phyloP scores from a whole-genome alignment of 2,888 invertebrate species.

The Xiphydria camelus region DNA sequence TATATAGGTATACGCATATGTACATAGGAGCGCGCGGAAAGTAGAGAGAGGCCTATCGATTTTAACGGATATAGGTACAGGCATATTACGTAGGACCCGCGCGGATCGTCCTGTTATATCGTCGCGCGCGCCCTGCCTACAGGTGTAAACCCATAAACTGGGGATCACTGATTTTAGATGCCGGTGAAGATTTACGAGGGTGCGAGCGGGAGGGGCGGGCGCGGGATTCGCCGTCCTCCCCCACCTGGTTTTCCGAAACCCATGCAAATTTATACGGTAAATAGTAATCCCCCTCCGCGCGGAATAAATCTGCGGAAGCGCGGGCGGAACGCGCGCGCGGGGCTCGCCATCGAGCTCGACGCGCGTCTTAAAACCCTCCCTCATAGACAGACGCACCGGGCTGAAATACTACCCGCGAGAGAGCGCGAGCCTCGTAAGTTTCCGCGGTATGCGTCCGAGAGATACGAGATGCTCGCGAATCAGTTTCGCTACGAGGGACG shows the following conservation, averaged over 20 bases:
- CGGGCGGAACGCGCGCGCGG: slow-evolving; percentile 11
- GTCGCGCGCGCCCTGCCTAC: slow-evolving; percentile 8
- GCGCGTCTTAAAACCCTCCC: slow-evolving; percentile 28
- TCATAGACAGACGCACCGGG: slow-evolving; percentile 20
- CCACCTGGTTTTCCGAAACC: slow-evolving; percentile 13
- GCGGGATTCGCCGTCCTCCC: slow-evolving; percentile 15
- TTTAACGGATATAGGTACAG: too few species aligned
- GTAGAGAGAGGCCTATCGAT: too few species aligned
- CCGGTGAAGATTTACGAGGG: slow-evolving; percentile 41
- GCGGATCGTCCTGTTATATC: too few species aligned
- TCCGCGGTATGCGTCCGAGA: too few species aligned
- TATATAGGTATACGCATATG: too few species aligned
- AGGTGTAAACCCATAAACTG: slow-evolving; percentile 41
- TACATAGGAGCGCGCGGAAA: too few species aligned
- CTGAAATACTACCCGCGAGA: slow-evolving; percentile 23
- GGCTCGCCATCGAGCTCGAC: slow-evolving; percentile 20
- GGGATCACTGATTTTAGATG: slow-evolving; percentile 37
- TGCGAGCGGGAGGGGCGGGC: too few species aligned
- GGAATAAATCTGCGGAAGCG: slow-evolving; percentile 38
- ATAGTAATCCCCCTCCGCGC: slow-evolving; percentile 40
- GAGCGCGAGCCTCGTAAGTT: too few species aligned
- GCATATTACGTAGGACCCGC: too few species aligned
- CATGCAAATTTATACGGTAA: slow-evolving; percentile 47
- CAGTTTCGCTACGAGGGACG: too few species aligned
- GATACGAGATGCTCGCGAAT: too few species aligned